Evolutionary conservation across 2,888 invertebrate species (phyloP).

Genomic region (Rotaria macrura): DNA sequence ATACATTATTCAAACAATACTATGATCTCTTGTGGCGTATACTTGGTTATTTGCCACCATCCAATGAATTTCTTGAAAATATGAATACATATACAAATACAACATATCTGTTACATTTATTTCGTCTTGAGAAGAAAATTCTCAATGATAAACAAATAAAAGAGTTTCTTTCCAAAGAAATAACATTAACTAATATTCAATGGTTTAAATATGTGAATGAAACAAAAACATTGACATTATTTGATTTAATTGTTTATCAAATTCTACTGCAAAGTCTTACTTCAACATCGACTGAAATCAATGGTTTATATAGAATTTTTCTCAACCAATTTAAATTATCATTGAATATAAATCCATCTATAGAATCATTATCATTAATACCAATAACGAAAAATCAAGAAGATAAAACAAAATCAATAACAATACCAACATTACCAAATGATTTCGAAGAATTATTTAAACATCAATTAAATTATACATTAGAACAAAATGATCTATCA

Average conservation of each 20-base stretch:
- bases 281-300: neutral
- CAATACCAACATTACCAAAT: neutral
- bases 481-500: neutral
- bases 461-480: neutral
- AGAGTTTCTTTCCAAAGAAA: neutral
- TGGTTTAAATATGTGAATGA: neutral
- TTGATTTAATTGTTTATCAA: neutral
- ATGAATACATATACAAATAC: neutral
- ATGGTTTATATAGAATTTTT: neutral
- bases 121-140: neutral
- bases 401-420: neutral
- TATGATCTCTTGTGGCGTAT: neutral
- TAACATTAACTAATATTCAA: neutral
- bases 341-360: neutral
- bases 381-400: neutral
- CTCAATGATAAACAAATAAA: neutral
- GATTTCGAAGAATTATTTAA: constrained; percentile 6
- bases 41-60: constrained; percentile 9
- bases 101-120: neutral
- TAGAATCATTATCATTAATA: neutral
- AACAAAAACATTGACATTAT: neutral
- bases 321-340: neutral
- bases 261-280: neutral
- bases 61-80: neutral
- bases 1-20: neutral